A percentile compares a stretch with the other conserved stretches of the same genome.
Conservation (phyloP, 2,797 vertebrate genomes). For the Melanotaenia maccullochi region DNA sequence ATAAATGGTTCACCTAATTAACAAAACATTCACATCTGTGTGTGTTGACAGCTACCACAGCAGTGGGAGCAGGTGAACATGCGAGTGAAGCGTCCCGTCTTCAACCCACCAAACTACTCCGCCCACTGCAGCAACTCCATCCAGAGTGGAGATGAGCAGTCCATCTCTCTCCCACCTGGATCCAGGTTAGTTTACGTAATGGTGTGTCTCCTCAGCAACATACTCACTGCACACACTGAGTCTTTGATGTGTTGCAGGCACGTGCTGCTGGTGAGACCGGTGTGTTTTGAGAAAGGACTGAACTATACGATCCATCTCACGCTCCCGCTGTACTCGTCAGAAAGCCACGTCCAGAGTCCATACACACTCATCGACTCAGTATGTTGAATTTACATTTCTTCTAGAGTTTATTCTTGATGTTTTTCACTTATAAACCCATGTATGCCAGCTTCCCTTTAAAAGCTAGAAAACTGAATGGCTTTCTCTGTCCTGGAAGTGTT, state of each 20-base stretch:
- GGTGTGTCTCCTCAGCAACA: background rate
- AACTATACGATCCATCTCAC: conserved; percentile 91
- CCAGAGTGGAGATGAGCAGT: conserved; percentile 89
- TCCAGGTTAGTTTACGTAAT: conserved; percentile 79
- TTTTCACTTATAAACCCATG: background rate
- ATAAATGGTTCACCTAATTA: background rate
- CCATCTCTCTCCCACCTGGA: conserved; percentile 88
- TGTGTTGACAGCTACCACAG: conserved; percentile 86
- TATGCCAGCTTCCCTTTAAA: too few species aligned
- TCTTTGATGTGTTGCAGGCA: conserved; percentile 80
- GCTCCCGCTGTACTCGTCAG: conserved; percentile 86
- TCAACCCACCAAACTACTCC: conserved; percentile 73
- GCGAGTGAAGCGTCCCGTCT: conserved; percentile 83
- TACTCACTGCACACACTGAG: conserved; percentile 1
- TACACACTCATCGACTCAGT: conserved; percentile 94
- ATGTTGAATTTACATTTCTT: background rate
- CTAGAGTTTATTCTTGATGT: background rate
- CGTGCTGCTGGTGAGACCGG: conserved; percentile 83
- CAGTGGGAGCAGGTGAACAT: conserved; percentile 92
- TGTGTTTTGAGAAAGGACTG: conserved; percentile 92
- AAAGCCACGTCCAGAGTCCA: conserved; percentile 83
- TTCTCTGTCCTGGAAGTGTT: background rate
- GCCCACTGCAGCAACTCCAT: conserved; percentile 87
- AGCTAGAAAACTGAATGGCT: too few species aligned
- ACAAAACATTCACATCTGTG: background rate